Evolutionary conservation across 2,797 vertebrate genomes (phyloP).

Genomic region (Acanthiza pusilla): DNA sequence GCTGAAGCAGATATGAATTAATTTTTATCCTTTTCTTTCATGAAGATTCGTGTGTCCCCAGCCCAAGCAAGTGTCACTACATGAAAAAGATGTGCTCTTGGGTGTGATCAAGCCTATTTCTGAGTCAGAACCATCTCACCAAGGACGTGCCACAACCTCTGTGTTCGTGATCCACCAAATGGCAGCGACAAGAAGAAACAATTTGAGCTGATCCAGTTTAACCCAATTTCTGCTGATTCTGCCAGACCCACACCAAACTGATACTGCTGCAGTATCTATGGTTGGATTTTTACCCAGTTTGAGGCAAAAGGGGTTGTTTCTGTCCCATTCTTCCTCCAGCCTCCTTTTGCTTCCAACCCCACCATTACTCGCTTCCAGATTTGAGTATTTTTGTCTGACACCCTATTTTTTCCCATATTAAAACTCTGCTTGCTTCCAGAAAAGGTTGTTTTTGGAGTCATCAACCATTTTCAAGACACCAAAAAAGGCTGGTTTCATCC

Average conservation of each 20-base stretch:
- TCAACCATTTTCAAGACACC: neutral
- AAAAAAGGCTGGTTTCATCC: neutral
- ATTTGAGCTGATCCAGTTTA: neutral
- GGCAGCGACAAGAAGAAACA: neutral
- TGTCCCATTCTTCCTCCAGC: neutral
- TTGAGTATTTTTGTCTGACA: neutral
- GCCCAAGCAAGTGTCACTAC: neutral
- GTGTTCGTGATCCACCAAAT: neutral
- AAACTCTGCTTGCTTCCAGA: neutral
- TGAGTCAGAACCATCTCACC: neutral
- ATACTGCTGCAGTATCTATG: neutral
- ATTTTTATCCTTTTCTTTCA: neutral
- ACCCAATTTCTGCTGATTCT: neutral
- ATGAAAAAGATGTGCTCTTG: neutral
- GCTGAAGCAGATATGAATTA: neutral
- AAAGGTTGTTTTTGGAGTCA: neutral
- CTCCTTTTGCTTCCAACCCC: neutral
- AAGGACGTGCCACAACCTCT: neutral
- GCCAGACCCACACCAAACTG: neutral
- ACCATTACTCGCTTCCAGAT: neutral
- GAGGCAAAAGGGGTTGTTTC: neutral
- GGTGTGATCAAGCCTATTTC: neutral
- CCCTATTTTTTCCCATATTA: fast-evolving
- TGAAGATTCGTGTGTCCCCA: neutral
- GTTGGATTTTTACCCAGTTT: neutral